Conservation (phyloP, 1,140 invertebrate genomes). For the Lordiphosa mommai region DNA sequence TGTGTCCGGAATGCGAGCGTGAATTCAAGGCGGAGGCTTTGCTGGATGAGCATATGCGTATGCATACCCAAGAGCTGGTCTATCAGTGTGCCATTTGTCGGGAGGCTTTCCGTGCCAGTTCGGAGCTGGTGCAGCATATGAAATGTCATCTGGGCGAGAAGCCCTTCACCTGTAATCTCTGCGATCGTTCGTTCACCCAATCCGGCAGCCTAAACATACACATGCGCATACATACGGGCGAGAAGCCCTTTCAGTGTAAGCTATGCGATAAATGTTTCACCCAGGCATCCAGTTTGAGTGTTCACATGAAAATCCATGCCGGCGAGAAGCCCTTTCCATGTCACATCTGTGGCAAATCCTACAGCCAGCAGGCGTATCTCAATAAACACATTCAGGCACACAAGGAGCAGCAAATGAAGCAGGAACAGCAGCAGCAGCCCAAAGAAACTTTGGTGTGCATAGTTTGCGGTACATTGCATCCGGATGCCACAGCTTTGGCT, state of each 20-base stretch:
- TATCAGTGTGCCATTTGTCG: conserved; percentile 83
- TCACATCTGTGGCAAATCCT: conserved; percentile 74
- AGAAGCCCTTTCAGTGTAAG: conserved; percentile 81
- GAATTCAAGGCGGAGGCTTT: conserved; percentile 72
- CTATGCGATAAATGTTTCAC: conserved; percentile 83
- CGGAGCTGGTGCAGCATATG: conserved; percentile 84
- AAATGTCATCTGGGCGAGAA: conserved; percentile 82
- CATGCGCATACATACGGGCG: conserved; percentile 86
- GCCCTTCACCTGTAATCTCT: conserved; percentile 84
- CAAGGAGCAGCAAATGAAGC: conserved; percentile 14
- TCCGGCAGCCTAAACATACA: conserved; percentile 87
- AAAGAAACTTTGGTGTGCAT: conserved; percentile 68
- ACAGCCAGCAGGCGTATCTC: conserved; percentile 79
- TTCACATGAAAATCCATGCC: conserved; percentile 84
- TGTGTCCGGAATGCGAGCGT: conserved; percentile 71
- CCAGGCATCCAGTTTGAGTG: conserved; percentile 82
- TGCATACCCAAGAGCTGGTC: conserved; percentile 68
- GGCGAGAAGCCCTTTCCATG: conserved; percentile 77
- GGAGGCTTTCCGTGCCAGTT: conserved; percentile 82
- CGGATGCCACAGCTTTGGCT: conserved; percentile 62
- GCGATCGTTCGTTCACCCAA: conserved; percentile 86
- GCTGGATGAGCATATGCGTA: conserved; percentile 73
- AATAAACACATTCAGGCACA: conserved; percentile 76
- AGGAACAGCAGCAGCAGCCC: conserved; percentile 12
- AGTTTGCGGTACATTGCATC: conserved; percentile 66